Percentiles rank a stretch among this genome's conserved stretches.
These are phyloP conservation scores for Megaleporinus macrocephalus DNA, from an alignment of 2,113 vertebrate species.

Conservation along the genomic window DNA sequence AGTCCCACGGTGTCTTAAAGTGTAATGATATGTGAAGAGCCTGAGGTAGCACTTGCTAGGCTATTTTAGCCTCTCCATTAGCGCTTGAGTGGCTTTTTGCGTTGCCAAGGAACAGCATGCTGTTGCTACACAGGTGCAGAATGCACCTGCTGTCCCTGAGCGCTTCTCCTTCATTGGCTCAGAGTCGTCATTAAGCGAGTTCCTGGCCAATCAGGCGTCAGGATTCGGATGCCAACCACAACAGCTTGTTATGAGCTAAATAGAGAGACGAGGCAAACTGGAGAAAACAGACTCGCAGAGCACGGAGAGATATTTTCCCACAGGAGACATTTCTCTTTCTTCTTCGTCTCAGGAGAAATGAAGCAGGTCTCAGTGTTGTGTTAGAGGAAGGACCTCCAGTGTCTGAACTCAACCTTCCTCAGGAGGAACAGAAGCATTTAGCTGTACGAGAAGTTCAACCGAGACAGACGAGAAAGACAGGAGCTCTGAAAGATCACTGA, in stretches of 20 bases:
- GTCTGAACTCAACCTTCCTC: too few relatives aligned
- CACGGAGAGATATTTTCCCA: too few relatives aligned
- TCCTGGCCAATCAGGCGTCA: constrained; percentile 43
- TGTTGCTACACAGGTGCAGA: constrained; percentile 56
- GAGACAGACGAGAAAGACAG: too few relatives aligned
- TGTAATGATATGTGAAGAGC: not conserved
- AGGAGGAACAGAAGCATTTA: too few relatives aligned
- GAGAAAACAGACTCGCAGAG: not conserved
- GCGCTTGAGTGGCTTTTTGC: constrained; percentile 40
- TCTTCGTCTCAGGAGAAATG: too few relatives aligned
- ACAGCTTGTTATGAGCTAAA: constrained; percentile 30
- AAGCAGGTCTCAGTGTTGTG: too few relatives aligned
- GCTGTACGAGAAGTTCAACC: too few relatives aligned
- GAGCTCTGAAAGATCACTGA: too few relatives aligned
- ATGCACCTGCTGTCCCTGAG: constrained; percentile 55
- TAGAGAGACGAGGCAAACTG: not conserved
- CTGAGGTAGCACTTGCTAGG: constrained; percentile 27
- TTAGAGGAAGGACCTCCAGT: too few relatives aligned
- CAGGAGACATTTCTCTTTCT: too few relatives aligned
- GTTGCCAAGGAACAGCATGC: constrained; percentile 43
- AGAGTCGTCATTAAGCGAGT: constrained; percentile 32
- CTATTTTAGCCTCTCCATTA: constrained; percentile 37
- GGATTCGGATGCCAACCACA: constrained; percentile 17
- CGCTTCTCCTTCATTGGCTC: constrained; percentile 47
- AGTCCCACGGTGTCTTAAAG: not conserved